Base-by-base conservation (phyloP, 2,888 invertebrate genomes). In the Parelbella ahira region DNA sequence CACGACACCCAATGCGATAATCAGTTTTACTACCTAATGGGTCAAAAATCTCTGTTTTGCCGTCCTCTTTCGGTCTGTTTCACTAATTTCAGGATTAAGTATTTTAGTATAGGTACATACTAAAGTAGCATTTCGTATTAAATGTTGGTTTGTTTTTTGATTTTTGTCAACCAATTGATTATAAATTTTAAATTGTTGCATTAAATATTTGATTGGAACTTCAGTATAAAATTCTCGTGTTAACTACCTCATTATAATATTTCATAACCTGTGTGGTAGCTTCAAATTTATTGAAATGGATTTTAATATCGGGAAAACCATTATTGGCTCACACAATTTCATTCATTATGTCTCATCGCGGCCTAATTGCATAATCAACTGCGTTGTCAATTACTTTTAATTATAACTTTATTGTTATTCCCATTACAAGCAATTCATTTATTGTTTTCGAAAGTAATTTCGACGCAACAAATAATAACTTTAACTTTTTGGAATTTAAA, bases 281-380 rank as follows among this genome's bases (percentile, higher is more conserved):
- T n/a, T 2, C n/a, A 18, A 24, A 38, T 25, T 39, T 25, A 39
- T 30, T 24, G 7, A 25, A 39, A 32, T 32, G 24, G 12, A 39
- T 39, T 39, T 32, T 39, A 19, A 39, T 19, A 32, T 25, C 29
- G 18, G 24, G 24, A 32, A 30, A 8, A 24, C 32, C 12, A 25
- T 39, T 25, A 39, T 32, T 30, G 32, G 41, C 33, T 41, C 27
- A 33, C 12, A 39, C 19, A 27, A 20, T 25, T 41, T 33, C 25
- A 41, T 19, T 41, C 24, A 39, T 39, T 39, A 12, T 19, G 18
- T 39, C 12, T 20, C 27, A 27, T 33, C 12, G 20, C 19, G 9
- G 25, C 30, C 32, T 33, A 41, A 41, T 41, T 33, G 13, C 32
- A 41, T 41, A 41, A 41, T 33, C 20, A 25, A 39, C 8, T 32